Conservation (phyloP, 2,797 vertebrate species). For the Acestrorhynchus altus region DNA sequence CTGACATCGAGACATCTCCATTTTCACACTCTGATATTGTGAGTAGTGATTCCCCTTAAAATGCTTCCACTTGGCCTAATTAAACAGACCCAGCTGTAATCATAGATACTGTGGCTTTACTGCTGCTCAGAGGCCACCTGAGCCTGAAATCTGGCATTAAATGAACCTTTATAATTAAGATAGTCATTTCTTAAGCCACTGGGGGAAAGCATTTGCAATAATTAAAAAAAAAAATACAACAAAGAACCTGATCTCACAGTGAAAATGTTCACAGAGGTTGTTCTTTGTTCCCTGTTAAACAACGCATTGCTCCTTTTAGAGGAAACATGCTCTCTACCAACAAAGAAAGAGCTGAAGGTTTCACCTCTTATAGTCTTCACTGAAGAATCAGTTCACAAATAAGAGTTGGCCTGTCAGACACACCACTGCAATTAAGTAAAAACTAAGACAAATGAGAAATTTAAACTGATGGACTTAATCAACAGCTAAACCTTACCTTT, state of each 20-base stretch:
- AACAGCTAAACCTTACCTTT: too few species aligned
- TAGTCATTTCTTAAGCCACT: not conserved
- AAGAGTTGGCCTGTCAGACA: too few species aligned
- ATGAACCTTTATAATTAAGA: not conserved
- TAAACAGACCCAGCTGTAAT: conserved; percentile 7
- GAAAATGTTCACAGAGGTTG: too few species aligned
- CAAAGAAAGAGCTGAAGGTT: too few species aligned
- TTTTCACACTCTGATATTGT: not conserved
- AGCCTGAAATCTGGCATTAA: not conserved
- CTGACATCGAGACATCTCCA: not conserved
- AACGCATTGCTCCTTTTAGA: too few species aligned
- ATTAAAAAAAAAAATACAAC: not conserved
- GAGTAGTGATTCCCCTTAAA: not conserved
- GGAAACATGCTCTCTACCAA: too few species aligned
- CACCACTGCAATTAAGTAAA: too few species aligned
- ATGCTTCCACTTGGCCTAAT: conserved; percentile 1
- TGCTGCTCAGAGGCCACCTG: not conserved
- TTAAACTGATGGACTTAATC: too few species aligned
- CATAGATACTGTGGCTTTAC: not conserved
- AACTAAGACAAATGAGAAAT: too few species aligned
- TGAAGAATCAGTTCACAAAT: too few species aligned
- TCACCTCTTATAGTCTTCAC: too few species aligned
- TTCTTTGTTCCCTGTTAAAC: too few species aligned
- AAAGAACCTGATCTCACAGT: not conserved
- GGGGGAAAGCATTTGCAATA: not conserved